A percentile compares a stretch with the other conserved stretches of the same genome.
Evolutionary conservation across 2,797 vertebrate genomes (phyloP).

Genomic region (Alauda arvensis): DNA sequence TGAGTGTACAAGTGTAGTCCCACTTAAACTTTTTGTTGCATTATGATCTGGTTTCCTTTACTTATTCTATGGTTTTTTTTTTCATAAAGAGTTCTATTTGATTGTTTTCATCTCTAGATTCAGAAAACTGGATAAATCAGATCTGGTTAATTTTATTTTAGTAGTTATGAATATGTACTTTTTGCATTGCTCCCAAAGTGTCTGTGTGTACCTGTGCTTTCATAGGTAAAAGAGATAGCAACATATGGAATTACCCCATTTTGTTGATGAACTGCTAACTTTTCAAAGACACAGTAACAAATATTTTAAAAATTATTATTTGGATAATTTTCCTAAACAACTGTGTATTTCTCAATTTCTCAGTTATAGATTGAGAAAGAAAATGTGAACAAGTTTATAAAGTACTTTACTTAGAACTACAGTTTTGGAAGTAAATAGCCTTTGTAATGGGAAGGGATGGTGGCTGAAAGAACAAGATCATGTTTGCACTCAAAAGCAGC

Average conservation of each 20-base stretch:
- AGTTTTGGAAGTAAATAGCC: background rate
- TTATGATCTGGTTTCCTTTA: background rate
- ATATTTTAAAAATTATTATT: conserved; percentile 1
- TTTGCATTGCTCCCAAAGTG: background rate
- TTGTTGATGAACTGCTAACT: background rate
- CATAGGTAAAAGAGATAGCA: background rate
- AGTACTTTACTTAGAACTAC: background rate
- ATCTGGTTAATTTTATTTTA: background rate
- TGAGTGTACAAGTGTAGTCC: background rate
- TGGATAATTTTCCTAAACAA: background rate
- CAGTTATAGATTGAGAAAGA: conserved; percentile 8
- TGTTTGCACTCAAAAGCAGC: background rate
- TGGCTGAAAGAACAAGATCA: background rate
- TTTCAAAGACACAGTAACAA: conserved; percentile 10
- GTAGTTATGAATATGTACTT: background rate
- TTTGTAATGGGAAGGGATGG: background rate
- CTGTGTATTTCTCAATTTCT: background rate
- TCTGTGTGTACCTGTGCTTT: background rate
- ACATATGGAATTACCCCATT: background rate
- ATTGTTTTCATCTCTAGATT: background rate
- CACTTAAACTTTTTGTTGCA: background rate
- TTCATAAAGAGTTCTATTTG: background rate
- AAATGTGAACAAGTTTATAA: background rate
- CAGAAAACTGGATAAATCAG: background rate
- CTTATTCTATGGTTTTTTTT: background rate